Evolutionary conservation across 2,797 vertebrate genomes (phyloP), one percentile per base, ranked within the genome.

Genomic region (Heliangelus exortis): DNA sequence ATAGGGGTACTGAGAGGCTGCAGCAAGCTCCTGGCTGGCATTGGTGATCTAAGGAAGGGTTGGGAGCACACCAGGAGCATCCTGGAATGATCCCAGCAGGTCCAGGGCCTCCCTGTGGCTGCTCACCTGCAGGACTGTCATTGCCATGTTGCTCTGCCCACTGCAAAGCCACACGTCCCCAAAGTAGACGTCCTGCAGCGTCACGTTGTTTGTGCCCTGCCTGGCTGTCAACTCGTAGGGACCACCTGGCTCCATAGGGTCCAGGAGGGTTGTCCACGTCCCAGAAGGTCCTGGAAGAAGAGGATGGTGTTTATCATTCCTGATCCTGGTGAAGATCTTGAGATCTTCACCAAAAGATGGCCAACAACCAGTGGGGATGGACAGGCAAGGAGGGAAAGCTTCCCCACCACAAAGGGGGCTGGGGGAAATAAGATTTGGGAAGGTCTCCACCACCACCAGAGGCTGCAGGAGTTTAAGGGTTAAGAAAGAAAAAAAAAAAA

Each of bases 131-230:
- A 90, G 96, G 10, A 98, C 97, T 0, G 97, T 96, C 96, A 99
- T 99, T n/a, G 83, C 96, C 99, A 99, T 99, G 97, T 99, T 99
- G 97, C 99, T 99, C 91, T 99, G 99, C 16, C 99, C 99, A 6
- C 99, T 98, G 96, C 99, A 99, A 61, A 99, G 96, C 99, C 99
- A 99, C 73, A 99, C 94, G 3, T 99, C 99, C 76, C 99, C 99
- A 81, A 99, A 99, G 76, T 99, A 97, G 94, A 99, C 92, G 83
- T 99, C 98, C 10, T 12, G 91, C 89, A 99, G 90, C 1, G 67
- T 92, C 53, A 94, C 28, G 0, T 90, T 97, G 41, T 88, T 54
- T 7, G 22, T 71, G 66, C n/a, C 92, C 88, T 97, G 93, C 3
- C 78, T 5, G 2, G 97, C 98, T 0, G 53, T 97, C 93, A 99